Evolutionary conservation across 2,888 invertebrate species (phyloP).

Genomic region (Selenia dentaria): DNA sequence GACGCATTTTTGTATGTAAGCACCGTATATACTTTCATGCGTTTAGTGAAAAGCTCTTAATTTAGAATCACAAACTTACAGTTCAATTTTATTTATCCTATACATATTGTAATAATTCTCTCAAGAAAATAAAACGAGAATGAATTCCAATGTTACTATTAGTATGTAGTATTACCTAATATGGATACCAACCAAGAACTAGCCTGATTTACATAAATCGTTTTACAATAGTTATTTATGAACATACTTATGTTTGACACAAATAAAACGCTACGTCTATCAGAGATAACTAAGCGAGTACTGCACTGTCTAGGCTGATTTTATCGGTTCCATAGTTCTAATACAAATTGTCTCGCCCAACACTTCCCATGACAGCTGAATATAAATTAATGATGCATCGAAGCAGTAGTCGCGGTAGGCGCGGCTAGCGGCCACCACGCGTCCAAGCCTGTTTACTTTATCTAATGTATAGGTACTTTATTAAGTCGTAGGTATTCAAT

Average conservation of each 20-base stretch:
- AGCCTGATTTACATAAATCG: constrained; percentile 8
- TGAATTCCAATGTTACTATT: too few species aligned
- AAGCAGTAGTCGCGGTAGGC: constrained; percentile 24
- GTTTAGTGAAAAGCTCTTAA: too few species aligned
- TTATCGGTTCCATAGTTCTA: constrained; percentile 32
- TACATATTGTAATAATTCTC: too few species aligned
- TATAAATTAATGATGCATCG: constrained; percentile 63
- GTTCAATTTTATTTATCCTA: too few species aligned
- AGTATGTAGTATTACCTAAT: too few species aligned
- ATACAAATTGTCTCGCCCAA: constrained; percentile 53
- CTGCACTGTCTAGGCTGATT: constrained; percentile 32
- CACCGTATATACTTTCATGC: too few species aligned
- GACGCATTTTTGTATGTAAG: too few species aligned
- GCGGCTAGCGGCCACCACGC: constrained; percentile 23
- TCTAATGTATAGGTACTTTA: not conserved
- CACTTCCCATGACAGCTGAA: constrained; percentile 59
- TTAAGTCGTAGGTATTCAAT: not conserved
- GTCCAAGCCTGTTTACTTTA: constrained; percentile 15
- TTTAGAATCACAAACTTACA: too few species aligned
- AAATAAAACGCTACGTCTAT: constrained; percentile 33
- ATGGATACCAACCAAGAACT: too few species aligned
- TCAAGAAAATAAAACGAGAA: too few species aligned
- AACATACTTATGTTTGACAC: constrained; percentile 32
- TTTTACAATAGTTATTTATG: constrained; percentile 26
- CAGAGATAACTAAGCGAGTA: constrained; percentile 28